A percentile compares a stretch with the other conserved stretches of the same genome.
Evolutionary conservation across 2,888 invertebrate species (phyloP).

Genomic region (Ernsta delagoae): DNA sequence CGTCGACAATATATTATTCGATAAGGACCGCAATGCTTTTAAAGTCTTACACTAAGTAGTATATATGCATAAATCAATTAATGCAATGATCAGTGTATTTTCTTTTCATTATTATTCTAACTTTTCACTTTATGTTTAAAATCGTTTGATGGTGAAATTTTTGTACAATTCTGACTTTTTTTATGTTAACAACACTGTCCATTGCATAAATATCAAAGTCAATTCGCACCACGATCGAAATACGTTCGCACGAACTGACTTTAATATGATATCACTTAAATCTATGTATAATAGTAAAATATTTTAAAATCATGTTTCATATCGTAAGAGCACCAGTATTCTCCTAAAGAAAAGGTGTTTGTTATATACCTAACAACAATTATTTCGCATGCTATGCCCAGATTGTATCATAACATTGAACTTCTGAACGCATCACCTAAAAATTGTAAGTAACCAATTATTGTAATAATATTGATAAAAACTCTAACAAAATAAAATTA

Average conservation of each 20-base stretch:
- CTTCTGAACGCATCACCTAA: background rate
- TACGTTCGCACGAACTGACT: background rate
- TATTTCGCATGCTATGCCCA: conserved; percentile 3
- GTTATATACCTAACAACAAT: background rate
- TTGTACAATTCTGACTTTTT: background rate
- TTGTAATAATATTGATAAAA: no score
- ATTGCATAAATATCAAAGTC: background rate
- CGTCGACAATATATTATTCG: background rate
- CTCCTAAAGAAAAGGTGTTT: no score
- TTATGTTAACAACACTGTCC: background rate
- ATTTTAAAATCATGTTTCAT: background rate
- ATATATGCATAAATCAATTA: background rate
- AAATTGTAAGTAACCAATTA: background rate
- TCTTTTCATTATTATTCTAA: background rate
- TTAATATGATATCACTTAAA: background rate
- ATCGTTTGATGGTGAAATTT: background rate
- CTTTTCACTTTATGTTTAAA: background rate
- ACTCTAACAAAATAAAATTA: no score
- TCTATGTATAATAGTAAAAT: background rate
- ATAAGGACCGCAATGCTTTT: background rate
- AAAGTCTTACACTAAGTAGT: background rate
- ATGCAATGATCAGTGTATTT: background rate
- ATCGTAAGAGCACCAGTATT: background rate
- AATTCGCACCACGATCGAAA: background rate
- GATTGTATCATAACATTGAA: background rate